Conservation (phyloP, 1,140 invertebrate species). For the Pachyrhynchus sulphureomaculatus region DNA sequence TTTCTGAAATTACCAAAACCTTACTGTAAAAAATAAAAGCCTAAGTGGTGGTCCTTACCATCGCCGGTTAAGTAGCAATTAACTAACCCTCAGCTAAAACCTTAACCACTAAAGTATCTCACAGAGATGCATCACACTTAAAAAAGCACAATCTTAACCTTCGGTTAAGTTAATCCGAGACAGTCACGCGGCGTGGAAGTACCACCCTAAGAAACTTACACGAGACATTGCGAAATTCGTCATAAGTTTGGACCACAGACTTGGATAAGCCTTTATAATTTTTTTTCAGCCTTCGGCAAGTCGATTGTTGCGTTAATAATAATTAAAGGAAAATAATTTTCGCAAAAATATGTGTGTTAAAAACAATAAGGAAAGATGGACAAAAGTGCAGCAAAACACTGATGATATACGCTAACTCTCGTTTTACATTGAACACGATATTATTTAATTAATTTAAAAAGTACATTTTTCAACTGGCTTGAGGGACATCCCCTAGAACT, state of each 20-base stretch:
- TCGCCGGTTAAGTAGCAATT: not conserved
- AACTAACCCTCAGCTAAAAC: not conserved
- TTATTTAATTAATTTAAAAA: too few species aligned
- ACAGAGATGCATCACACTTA: not conserved
- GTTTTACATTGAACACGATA: too few species aligned
- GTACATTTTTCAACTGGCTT: too few species aligned
- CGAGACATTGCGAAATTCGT: constrained; percentile 32
- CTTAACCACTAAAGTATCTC: not conserved
- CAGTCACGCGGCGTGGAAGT: not conserved
- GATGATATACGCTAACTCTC: too few species aligned
- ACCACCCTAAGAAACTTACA: constrained; percentile 21
- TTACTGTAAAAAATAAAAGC: constrained; percentile 32
- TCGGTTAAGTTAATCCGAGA: not conserved
- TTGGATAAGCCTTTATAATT: not conserved
- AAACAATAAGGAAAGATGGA: too few species aligned
- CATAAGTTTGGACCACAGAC: constrained; percentile 32
- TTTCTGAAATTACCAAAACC: constrained; percentile 26
- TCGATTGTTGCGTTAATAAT: constrained; percentile 9
- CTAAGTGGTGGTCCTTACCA: too few species aligned
- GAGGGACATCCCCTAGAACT: too few species aligned
- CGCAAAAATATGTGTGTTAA: too few species aligned
- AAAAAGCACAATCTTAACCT: not conserved
- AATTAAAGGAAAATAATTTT: too few species aligned
- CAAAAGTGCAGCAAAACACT: too few species aligned
- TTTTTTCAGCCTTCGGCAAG: constrained; percentile 15